A percentile compares a stretch with the other conserved stretches of the same genome.
These are phyloP conservation scores for Spea bombifrons DNA, from an alignment of 2,113 vertebrate genomes.

Conservation along the genomic window DNA sequence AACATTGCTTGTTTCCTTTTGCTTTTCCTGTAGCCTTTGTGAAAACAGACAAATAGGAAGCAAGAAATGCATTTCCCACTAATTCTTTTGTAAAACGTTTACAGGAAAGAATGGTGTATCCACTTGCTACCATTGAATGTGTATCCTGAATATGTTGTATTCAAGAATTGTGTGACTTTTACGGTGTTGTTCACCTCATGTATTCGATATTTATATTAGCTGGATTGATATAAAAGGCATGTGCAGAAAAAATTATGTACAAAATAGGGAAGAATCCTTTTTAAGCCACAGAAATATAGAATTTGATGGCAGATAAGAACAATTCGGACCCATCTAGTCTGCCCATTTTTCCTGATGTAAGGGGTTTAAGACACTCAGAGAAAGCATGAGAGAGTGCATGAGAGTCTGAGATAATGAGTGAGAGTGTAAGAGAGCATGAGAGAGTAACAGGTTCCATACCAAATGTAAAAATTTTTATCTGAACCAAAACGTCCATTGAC, in stretches of 20 bases:
- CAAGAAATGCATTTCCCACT: slow-evolving; percentile 46
- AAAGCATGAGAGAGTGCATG: too few species aligned
- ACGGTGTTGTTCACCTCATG: neutral
- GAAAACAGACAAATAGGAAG: slow-evolving; percentile 40
- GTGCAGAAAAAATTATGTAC: neutral
- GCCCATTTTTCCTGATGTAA: too few species aligned
- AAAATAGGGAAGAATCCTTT: too few species aligned
- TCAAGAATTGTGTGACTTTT: neutral
- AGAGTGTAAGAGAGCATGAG: neutral
- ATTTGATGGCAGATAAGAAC: too few species aligned
- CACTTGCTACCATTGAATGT: slow-evolving; percentile 31
- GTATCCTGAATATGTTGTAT: slow-evolving; percentile 37
- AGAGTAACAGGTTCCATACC: neutral
- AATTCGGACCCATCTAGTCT: too few species aligned
- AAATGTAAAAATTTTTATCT: neutral
- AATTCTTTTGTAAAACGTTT: slow-evolving; percentile 38
- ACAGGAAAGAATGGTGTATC: slow-evolving; percentile 44
- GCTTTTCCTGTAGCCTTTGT: slow-evolving; percentile 45
- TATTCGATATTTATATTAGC: neutral
- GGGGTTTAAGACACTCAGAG: too few species aligned
- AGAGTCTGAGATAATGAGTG: too few species aligned
- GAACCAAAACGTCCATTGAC: too few species aligned
- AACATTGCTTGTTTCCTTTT: slow-evolving; percentile 39
- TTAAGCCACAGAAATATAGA: too few species aligned
- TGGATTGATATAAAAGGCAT: neutral